Conservation (phyloP, 2,113 vertebrate species). For the Leucopsar rothschildi region DNA sequence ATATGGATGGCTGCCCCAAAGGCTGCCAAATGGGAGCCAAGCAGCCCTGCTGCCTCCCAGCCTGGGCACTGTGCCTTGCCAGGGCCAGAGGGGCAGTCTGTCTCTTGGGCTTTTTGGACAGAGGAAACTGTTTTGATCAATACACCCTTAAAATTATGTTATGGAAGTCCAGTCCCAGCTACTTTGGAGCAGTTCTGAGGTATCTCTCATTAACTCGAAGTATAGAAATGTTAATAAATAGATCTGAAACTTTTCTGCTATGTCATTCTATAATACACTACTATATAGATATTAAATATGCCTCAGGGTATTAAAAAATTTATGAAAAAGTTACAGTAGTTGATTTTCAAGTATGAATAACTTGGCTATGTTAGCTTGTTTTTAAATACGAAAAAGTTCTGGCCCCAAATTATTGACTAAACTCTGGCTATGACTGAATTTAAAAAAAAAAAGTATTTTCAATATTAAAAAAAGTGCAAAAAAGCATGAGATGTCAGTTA, state of each 20-base stretch:
- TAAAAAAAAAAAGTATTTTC: background rate
- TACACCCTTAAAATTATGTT: background rate
- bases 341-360: conserved; percentile 57
- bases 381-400: conserved; percentile 40
- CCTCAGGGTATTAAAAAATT: conserved; percentile 33
- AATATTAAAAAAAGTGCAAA: conserved; percentile 60
- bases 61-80: background rate
- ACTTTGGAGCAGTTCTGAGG: conserved; percentile 69
- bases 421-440: background rate
- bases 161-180: conserved; percentile 52
- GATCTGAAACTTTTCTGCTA: conserved; percentile 46
- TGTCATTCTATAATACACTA: conserved; percentile 39
- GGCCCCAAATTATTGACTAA: background rate
- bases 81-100: background rate
- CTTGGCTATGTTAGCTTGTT: conserved; percentile 33
- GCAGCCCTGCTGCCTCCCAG: background rate
- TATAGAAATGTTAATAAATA: conserved; percentile 61
- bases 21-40: background rate
- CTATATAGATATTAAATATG: conserved; percentile 40
- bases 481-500: conserved; percentile 50
- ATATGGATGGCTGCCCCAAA: background rate
- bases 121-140: background rate
- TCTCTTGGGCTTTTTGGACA: background rate
- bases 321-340: conserved; percentile 51
- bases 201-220: conserved; percentile 61